phyloP scores from a whole-genome alignment of 2,113 vertebrate genomes.

The Ellobius talpinus region DNA sequence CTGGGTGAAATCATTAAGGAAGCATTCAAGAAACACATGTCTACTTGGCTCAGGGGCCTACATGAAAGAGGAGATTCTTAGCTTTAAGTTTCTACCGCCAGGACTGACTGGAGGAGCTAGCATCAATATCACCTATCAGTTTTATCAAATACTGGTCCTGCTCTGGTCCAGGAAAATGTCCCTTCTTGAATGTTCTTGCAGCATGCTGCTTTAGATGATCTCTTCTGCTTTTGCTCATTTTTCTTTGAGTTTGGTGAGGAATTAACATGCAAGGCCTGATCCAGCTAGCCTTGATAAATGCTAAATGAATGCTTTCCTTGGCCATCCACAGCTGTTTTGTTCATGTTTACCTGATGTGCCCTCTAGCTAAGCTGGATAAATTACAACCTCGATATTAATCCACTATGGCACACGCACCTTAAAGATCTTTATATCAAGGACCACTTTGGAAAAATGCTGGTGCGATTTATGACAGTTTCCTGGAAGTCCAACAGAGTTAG shows the following conservation, averaged over 20 bases:
- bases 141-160: background rate
- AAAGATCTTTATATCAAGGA: conserved; percentile 27
- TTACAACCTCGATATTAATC: background rate
- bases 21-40: background rate
- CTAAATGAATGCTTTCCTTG: conserved; percentile 70
- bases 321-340: conserved; percentile 66
- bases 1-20: background rate
- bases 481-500: background rate
- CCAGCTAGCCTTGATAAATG: conserved; percentile 42
- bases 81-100: background rate
- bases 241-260: conserved; percentile 65
- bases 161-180: background rate
- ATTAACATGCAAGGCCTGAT: conserved; percentile 49
- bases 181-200: background rate
- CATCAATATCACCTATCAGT: background rate
- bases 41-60: background rate
- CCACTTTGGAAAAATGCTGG: background rate
- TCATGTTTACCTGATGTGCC: conserved; percentile 32
- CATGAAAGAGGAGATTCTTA: background rate
- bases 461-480: background rate
- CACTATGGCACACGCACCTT: background rate
- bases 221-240: conserved; percentile 57
- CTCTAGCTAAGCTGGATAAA: background rate
- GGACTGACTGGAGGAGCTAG: background rate
- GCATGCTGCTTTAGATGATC: conserved; percentile 37